Percentiles rank a stretch among this genome's conserved stretches.
These are phyloP conservation scores for Spatulosminthurus flaviceps DNA, from an alignment of 2,888 invertebrate genomes.

Conservation along the genomic window DNA sequence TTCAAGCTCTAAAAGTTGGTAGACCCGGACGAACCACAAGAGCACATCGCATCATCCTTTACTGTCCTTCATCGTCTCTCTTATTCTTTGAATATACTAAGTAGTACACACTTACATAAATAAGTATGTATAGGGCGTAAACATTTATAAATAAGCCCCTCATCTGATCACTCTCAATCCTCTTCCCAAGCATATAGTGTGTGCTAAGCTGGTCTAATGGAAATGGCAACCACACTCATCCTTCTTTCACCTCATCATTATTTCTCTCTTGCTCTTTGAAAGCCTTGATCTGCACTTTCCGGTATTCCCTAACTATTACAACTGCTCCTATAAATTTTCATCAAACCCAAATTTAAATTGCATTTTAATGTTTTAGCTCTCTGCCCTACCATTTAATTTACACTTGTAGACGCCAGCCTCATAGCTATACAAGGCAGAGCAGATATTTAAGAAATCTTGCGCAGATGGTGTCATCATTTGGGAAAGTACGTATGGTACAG, in stretches of 20 bases:
- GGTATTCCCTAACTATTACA: neutral
- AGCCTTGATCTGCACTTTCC: neutral
- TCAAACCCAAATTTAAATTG: neutral
- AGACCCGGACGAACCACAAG: constrained; percentile 18
- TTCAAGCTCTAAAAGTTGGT: neutral
- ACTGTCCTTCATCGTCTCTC: constrained; percentile 22
- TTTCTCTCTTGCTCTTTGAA: neutral
- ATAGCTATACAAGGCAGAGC: neutral
- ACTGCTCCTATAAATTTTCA: neutral
- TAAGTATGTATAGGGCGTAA: constrained; percentile 25
- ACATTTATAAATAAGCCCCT: neutral
- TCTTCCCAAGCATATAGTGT: constrained; percentile 8
- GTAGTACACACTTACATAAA: neutral
- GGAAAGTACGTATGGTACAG: no score
- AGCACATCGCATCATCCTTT: constrained; percentile 17
- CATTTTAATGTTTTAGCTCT: neutral
- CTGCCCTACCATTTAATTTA: neutral
- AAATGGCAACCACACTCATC: constrained; percentile 26
- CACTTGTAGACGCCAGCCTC: neutral
- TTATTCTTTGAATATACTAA: no score
- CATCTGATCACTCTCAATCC: constrained; percentile 37
- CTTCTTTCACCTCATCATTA: constrained; percentile 8
- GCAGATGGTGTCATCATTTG: no score
- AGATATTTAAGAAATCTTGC: no score
- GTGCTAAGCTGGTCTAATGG: constrained; percentile 4